Evolutionary conservation across 2,888 invertebrate species (phyloP).

Genomic region (Eupeodes luniger): DNA sequence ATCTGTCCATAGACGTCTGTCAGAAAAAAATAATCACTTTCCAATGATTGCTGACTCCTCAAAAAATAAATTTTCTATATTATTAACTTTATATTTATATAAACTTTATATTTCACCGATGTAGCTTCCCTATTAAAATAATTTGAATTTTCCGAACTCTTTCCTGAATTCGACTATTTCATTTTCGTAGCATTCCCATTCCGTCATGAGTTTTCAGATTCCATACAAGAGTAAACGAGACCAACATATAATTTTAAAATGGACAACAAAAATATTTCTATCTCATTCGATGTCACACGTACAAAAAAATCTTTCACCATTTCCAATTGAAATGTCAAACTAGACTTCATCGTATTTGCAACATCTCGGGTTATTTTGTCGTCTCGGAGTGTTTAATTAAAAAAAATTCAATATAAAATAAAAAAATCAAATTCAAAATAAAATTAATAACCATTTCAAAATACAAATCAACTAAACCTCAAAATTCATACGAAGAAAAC

Average conservation of each 20-base stretch:
- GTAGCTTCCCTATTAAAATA: background rate
- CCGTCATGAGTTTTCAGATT: constrained; percentile 37
- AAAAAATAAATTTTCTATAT: too few species aligned
- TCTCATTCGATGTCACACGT: constrained; percentile 64
- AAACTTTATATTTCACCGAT: background rate
- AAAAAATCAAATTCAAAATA: constrained; percentile 12
- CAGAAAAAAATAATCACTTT: too few species aligned
- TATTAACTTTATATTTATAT: too few species aligned
- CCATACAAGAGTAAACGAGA: constrained; percentile 32
- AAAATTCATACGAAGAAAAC: background rate
- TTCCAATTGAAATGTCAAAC: constrained; percentile 59
- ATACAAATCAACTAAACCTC: background rate
- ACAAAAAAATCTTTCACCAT: constrained; percentile 28
- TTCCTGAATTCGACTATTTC: constrained; percentile 39
- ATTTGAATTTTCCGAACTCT: constrained; percentile 21
- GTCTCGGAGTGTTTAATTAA: constrained; percentile 53
- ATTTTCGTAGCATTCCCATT: constrained; percentile 19
- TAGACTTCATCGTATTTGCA: constrained; percentile 50
- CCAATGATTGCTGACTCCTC: too few species aligned
- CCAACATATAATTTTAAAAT: background rate
- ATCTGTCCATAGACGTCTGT: too few species aligned
- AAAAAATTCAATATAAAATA: constrained; percentile 8
- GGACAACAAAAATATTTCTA: constrained; percentile 52
- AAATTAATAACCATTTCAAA: background rate
- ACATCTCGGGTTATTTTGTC: constrained; percentile 56